Conservation (phyloP, 1,140 invertebrate species). For the Drosophila nigrodunni region DNA sequence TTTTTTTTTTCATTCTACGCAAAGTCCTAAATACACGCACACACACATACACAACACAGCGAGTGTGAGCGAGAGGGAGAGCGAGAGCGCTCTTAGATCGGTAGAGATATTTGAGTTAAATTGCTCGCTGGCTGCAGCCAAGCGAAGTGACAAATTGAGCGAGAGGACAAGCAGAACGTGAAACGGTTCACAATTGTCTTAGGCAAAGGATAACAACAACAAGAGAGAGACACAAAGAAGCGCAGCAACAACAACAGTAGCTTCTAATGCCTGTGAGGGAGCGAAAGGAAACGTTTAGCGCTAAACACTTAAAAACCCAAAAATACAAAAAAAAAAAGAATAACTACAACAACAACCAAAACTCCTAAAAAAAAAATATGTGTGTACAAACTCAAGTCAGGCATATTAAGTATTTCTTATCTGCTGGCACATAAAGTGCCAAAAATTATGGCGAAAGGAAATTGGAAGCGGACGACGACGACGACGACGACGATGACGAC, state of each 20-base stretch:
- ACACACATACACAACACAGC: slow-evolving; percentile 15
- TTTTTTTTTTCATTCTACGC: slow-evolving; percentile 6
- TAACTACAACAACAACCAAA: neutral
- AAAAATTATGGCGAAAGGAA: slow-evolving; percentile 80
- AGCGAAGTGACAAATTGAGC: slow-evolving; percentile 67
- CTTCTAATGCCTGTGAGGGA: slow-evolving; percentile 9
- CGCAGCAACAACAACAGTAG: slow-evolving; percentile 13
- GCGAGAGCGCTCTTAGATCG: neutral
- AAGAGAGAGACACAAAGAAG: neutral
- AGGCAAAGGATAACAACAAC: slow-evolving; percentile 47
- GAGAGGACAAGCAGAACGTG: slow-evolving; percentile 42
- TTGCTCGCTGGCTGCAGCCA: slow-evolving; percentile 19
- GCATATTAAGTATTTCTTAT: slow-evolving; percentile 64
- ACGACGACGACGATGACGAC: too few species aligned
- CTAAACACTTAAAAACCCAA: slow-evolving; percentile 66
- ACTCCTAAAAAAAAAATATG: neutral
- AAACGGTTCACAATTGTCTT: slow-evolving; percentile 54
- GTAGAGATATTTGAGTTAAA: slow-evolving; percentile 65
- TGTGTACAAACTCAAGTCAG: slow-evolving; percentile 27
- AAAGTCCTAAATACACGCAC: slow-evolving; percentile 19
- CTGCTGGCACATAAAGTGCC: slow-evolving; percentile 73
- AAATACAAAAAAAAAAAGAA: slow-evolving; percentile 1
- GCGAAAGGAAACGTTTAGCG: slow-evolving; percentile 67
- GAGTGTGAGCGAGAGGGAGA: neutral
- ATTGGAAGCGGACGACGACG: slow-evolving; percentile 35